Conservation (phyloP, 53 echinoderm and acorn worm genomes). For the Paracentrotus lividus region DNA sequence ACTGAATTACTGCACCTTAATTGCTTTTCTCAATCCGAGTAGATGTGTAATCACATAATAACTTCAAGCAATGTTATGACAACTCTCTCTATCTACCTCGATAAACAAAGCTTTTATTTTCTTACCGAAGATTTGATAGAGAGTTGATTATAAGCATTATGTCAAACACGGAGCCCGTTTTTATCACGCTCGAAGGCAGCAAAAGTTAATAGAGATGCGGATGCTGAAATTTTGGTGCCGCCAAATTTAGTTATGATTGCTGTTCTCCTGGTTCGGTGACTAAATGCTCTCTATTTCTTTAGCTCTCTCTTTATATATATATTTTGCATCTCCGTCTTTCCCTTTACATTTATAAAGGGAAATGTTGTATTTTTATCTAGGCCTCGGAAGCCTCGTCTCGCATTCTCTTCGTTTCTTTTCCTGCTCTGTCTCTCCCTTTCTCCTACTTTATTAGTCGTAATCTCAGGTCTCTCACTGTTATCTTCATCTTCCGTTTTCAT, state of each 20-base stretch:
- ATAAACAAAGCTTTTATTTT: neutral
- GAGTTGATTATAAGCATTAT: neutral
- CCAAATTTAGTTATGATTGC: neutral
- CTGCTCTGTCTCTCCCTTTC: too few species aligned
- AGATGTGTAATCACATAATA: neutral
- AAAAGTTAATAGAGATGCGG: conserved; percentile 5
- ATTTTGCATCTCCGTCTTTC: too few species aligned
- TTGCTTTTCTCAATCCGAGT: neutral
- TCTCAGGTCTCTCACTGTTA: too few species aligned
- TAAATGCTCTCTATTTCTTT: too few species aligned
- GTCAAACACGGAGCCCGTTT: neutral
- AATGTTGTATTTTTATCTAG: too few species aligned
- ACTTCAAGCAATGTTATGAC: neutral
- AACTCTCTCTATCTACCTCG: neutral
- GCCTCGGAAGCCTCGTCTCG: too few species aligned
- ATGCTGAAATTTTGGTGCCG: neutral
- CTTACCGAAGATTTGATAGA: neutral
- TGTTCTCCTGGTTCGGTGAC: neutral
- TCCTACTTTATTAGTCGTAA: too few species aligned
- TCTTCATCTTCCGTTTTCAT: too few species aligned
- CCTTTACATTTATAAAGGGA: too few species aligned
- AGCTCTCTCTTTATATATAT: neutral
- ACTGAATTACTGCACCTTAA: neutral
- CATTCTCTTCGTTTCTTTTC: too few species aligned
- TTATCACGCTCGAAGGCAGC: neutral